A percentile compares a stretch with the other conserved stretches of the same genome.
Conservation (phyloP, 1,140 invertebrate species). For the Hylaeus anthracinus region DNA sequence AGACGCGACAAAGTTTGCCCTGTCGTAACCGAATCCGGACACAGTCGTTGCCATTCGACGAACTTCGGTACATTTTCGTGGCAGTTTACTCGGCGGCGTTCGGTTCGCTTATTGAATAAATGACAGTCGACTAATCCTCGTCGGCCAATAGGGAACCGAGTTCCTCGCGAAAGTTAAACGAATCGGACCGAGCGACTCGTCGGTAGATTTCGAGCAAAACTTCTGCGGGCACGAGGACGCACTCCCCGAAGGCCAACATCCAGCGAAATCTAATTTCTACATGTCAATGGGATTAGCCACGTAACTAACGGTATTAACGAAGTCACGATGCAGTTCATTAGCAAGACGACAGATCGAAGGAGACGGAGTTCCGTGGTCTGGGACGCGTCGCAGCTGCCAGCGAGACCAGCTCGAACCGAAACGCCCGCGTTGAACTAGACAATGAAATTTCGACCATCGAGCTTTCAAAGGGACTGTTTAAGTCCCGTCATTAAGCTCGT, state of each 20-base stretch:
- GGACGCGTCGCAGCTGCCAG: neutral
- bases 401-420: neutral
- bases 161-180: neutral
- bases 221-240: neutral
- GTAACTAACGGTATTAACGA: slow-evolving; percentile 52
- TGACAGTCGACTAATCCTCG: neutral
- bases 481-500: slow-evolving; percentile 62
- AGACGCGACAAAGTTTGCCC: too few species aligned
- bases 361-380: slow-evolving; percentile 25
- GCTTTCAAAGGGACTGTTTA: slow-evolving; percentile 60
- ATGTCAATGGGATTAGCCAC: slow-evolving; percentile 37
- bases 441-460: slow-evolving; percentile 42
- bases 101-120: neutral
- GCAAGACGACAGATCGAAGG: slow-evolving; percentile 39
- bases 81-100: too few species aligned
- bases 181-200: neutral
- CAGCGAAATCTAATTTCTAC: slow-evolving; percentile 30
- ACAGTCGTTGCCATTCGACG: too few species aligned
- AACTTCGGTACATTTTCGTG: too few species aligned
- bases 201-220: neutral
- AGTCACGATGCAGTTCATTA: slow-evolving; percentile 58
- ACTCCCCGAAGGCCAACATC: slow-evolving; percentile 1
- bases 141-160: neutral
- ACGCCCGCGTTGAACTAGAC: slow-evolving; percentile 20
- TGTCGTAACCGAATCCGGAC: too few species aligned